Evolutionary conservation across 2,113 vertebrate genomes (phyloP), one percentile per base, ranked within the genome.

Genomic region (Capreolus pygargus): DNA sequence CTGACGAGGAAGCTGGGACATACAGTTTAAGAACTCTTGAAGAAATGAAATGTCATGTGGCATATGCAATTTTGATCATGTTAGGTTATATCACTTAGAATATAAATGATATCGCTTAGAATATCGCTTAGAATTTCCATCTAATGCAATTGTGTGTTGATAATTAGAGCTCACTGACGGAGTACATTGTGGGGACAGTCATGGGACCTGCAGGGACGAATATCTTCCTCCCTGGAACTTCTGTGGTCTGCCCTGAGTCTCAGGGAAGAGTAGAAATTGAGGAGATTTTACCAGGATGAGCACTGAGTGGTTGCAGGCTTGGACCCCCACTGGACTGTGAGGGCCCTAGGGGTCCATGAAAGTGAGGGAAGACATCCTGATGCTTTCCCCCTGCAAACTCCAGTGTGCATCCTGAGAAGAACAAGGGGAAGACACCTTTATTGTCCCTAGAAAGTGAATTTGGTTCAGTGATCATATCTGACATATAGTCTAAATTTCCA

Each of bases 1-100:
- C 43, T 85, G 60, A n/a, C 14, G 5, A 67, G 57, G 89, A n/a
- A 52, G 43, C n/a, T 27, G 43, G 30, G 36, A 64, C 27, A 6
- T 91, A 55, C 74, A 39, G 86, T 78, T 88, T 88, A 93, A 94
- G 36, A 33, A 89, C 78, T 74, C 93, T 81, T 55, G 50, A 88
- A 96, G 52, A 79, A 88, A 67, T 58, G 36, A 81, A 85, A 30
- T 28, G 17, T 89, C 36, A 78, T 76, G 52, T 3, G 43, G 33
- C 50, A 88, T 19, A 82, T 47, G 25, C 25, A 23, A 5, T 45
- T 88, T 90, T 94, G 28, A 52, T 74, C 25, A 23, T 39, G 67
- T 14, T 89, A 78, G 54, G 21, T 55, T 50, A 28, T 33, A 25
- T 90, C 74, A n/a, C 60, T 52, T 86, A 83, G 64, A 86, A 91